Percentiles rank a stretch among this genome's conserved stretches.
Conservation (phyloP, 2,888 invertebrate genomes). For the Empis stercorea region DNA sequence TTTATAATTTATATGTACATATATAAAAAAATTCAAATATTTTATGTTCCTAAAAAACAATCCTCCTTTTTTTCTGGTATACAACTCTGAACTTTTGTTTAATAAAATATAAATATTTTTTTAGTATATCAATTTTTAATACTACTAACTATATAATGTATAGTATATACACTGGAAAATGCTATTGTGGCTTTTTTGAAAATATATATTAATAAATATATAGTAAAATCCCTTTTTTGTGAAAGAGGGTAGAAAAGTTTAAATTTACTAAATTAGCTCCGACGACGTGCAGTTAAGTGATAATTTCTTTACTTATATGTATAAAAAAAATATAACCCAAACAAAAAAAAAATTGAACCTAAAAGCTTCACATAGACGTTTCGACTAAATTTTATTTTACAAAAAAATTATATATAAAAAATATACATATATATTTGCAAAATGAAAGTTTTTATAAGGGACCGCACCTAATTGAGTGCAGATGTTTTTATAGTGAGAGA, state of each 20-base stretch:
- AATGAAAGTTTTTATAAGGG: background rate
- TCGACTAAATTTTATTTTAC: background rate
- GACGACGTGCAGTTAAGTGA: constrained; percentile 1
- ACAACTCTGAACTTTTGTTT: too few species aligned
- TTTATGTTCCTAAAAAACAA: too few species aligned
- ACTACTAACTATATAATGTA: too few species aligned
- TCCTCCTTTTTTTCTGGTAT: too few species aligned
- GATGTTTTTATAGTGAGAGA: background rate
- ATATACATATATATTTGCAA: background rate
- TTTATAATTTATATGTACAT: too few species aligned
- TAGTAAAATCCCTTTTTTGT: background rate
- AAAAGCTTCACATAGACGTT: background rate
- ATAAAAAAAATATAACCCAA: background rate
- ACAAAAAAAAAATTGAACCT: background rate
- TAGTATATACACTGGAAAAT: too few species aligned
- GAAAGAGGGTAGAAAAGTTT: background rate
- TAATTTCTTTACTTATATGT: background rate
- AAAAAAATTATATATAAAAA: background rate
- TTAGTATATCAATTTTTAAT: too few species aligned
- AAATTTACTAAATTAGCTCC: constrained; percentile 1
- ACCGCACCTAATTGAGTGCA: constrained; percentile 1
- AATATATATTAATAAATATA: too few species aligned
- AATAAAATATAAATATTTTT: too few species aligned
- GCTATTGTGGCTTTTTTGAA: too few species aligned
- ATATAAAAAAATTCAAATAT: too few species aligned